These are phyloP conservation scores for Oxyura jamaicensis DNA, from an alignment of 2,113 vertebrate genomes.

Conservation along the genomic window DNA sequence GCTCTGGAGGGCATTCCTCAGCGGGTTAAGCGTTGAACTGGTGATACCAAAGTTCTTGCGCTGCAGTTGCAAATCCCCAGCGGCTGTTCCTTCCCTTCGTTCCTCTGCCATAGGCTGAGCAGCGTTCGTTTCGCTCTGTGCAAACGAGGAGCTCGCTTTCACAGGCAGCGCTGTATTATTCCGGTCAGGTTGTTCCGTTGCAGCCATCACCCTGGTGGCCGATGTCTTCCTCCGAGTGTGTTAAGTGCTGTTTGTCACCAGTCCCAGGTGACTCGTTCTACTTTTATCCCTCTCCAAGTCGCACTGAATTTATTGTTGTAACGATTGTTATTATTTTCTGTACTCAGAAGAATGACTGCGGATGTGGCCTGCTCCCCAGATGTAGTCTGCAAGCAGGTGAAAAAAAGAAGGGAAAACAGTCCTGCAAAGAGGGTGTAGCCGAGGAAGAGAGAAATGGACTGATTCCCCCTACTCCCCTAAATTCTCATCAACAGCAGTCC, in stretches of 20 bases:
- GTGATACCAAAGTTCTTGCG: constrained; percentile 21
- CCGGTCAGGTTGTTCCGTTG: background rate
- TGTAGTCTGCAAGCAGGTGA: background rate
- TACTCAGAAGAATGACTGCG: background rate
- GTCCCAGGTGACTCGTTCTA: background rate
- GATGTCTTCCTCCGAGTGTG: background rate
- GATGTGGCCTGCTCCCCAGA: background rate
- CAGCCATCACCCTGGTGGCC: background rate
- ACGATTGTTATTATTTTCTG: background rate
- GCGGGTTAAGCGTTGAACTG: constrained; percentile 29
- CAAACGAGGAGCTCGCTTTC: background rate
- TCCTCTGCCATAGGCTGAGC: background rate
- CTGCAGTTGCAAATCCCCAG: background rate
- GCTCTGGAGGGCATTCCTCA: constrained; percentile 46
- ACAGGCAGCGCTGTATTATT: background rate
- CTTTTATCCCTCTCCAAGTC: background rate
- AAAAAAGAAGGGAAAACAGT: background rate
- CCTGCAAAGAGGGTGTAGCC: background rate
- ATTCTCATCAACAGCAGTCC: background rate
- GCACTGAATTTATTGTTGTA: background rate
- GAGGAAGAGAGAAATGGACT: background rate
- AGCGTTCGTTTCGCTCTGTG: background rate
- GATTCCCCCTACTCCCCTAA: background rate
- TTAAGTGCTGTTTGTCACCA: background rate
- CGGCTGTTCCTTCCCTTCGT: background rate